A percentile compares a stretch with the other conserved stretches of the same genome.
These are phyloP conservation scores for Acipenser oxyrinchus DNA, from an alignment of 2,797 vertebrate genomes.

Conservation along the genomic window DNA sequence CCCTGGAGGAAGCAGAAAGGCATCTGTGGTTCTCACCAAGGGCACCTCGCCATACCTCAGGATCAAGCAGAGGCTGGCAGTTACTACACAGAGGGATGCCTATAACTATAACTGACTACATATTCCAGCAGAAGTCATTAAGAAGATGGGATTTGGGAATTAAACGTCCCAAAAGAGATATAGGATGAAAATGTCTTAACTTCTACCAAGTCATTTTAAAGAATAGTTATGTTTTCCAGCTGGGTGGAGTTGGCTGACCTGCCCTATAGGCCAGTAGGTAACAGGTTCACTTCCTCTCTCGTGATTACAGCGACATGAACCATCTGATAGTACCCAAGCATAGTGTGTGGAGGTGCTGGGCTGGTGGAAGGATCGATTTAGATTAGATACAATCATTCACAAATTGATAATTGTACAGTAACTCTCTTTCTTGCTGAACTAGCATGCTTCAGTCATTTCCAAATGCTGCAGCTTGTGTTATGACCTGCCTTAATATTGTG, in stretches of 20 bases:
- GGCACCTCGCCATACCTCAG: conserved; percentile 18
- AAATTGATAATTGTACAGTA: too few relatives aligned
- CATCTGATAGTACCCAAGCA: too few relatives aligned
- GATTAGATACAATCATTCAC: too few relatives aligned
- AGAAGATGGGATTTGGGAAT: conserved; percentile 25
- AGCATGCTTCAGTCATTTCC: too few relatives aligned
- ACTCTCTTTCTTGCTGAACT: too few relatives aligned
- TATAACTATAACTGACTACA: conserved; percentile 33
- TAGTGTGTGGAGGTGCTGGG: too few relatives aligned
- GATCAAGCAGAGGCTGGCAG: conserved; percentile 34
- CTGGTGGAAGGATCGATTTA: too few relatives aligned
- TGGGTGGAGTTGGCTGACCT: conserved; percentile 7
- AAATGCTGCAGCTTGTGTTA: too few relatives aligned
- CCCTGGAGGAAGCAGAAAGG: conserved; percentile 27
- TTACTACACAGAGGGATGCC: conserved; percentile 19
- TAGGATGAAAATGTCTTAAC: conserved; percentile 3
- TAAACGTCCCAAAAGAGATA: conserved; percentile 11
- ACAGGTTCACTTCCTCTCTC: background rate
- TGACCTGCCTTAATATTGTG: too few relatives aligned
- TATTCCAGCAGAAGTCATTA: conserved; percentile 27
- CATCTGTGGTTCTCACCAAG: conserved; percentile 24
- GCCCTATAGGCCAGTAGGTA: conserved; percentile 3
- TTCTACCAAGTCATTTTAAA: background rate
- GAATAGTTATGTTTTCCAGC: conserved; percentile 13
- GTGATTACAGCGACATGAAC: background rate